Base-by-base conservation (phyloP, 1,140 invertebrate genomes). In the Brachionus asplanchnoidis region DNA sequence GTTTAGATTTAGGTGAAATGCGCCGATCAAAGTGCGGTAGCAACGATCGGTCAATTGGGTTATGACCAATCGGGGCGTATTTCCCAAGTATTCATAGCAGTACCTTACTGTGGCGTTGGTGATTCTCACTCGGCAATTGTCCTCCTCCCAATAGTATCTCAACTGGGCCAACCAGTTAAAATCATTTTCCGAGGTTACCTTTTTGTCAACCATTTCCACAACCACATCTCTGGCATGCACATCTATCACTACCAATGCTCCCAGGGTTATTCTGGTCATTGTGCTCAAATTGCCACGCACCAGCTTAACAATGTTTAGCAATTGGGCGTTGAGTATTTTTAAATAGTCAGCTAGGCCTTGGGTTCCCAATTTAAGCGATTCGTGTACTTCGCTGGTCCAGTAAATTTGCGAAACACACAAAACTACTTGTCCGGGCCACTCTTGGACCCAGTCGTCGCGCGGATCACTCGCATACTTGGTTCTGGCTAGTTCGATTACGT, bases 31-130 rank as follows among this genome's bases (percentile, higher is more conserved):
- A 84, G 90, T 87, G 6, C 87, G 86, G 88, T 90, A 90, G 86
- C 90, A 90, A 86, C 89, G 87, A 87, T 90, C 90, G 8, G 90
- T 90, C 28, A 90, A 86, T 11, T 89, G 90, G 23, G 90, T 90
- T 79, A 90, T 90, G 78, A 90, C 90, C 53, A 90, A 87, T 60
- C 86, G 40, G 36, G 87, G 85, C 12, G 88, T 88, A 86, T 90
- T 90, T 23, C 90, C 90, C 14, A 90, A 87, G 85, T 90, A 90
- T 86, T 90, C 90, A 78, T 90, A 89, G 26, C 88, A 88, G 85
- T 90, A 90, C 77, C 87, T 89, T 14, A 90, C 89, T 7, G 87
- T 88, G 17, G 90, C 90, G 85, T 90, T 90, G 12, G 88, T 89
- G 44, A 90, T 88, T n/a, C 88, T 86, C 1, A 90, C 88, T 28